Conservation (phyloP, 2,797 vertebrate genomes). For the Myotis planiceps region DNA sequence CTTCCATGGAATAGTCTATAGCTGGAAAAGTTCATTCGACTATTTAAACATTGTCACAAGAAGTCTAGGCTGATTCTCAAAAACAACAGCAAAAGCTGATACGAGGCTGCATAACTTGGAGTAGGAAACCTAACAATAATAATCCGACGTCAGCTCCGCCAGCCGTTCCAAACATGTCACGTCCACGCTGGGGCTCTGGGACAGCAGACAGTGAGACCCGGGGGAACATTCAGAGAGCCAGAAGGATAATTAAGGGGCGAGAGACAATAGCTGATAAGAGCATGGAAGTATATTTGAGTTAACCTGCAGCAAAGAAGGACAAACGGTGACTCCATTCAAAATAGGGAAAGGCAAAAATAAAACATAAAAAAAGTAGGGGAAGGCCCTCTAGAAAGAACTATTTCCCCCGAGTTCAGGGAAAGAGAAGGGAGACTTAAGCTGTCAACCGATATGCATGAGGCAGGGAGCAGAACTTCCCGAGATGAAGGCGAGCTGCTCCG, state of each 20-base stretch:
- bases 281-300: background rate
- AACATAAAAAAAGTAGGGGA: too few relatives aligned
- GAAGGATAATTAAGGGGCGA: constrained; percentile 47
- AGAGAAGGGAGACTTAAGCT: background rate
- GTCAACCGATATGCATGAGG: background rate
- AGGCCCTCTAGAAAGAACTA: background rate
- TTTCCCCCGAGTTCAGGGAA: background rate
- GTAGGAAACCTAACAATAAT: background rate
- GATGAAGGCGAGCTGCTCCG: background rate
- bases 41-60: too few relatives aligned
- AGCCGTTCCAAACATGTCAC: background rate
- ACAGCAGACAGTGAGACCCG: constrained; percentile 26
- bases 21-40: too few relatives aligned
- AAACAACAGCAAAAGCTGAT: background rate
- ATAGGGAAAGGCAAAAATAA: too few relatives aligned
- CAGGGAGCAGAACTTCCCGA: background rate
- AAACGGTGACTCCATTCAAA: background rate
- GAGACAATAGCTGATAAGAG: background rate
- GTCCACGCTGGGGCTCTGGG: background rate
- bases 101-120: background rate
- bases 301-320: constrained; percentile 10
- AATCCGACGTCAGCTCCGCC: background rate
- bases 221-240: constrained; percentile 37
- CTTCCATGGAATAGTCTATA: too few relatives aligned
- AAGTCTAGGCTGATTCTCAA: too few relatives aligned